Conservation (phyloP, 2,113 vertebrate species). For the Gallinago undulata region DNA sequence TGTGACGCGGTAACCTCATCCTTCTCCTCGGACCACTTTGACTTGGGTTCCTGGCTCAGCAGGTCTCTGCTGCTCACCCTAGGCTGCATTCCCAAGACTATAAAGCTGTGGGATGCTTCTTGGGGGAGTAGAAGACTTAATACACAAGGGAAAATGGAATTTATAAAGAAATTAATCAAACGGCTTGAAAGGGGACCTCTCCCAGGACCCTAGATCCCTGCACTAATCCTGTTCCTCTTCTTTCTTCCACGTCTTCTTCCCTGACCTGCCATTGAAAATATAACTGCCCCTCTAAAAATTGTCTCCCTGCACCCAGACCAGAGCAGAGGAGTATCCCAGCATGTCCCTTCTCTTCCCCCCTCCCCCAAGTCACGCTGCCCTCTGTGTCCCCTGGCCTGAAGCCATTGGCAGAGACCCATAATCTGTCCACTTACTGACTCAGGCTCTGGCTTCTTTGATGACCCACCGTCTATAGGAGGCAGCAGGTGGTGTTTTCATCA, state of each 20-base stretch:
- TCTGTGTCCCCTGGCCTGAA: neutral
- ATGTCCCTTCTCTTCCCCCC: neutral
- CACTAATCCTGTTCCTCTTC: neutral
- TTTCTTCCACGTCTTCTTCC: neutral
- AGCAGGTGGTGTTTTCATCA: neutral
- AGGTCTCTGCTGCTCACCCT: neutral
- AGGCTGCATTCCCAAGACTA: neutral
- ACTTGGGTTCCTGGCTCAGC: neutral
- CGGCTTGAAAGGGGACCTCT: neutral
- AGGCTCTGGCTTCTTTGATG: neutral
- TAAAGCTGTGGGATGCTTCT: neutral
- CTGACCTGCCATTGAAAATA: neutral
- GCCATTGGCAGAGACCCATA: neutral
- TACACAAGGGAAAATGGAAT: neutral
- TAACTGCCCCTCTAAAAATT: neutral
- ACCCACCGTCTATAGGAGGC: neutral
- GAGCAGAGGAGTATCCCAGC: neutral
- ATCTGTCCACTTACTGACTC: neutral
- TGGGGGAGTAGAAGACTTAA: neutral
- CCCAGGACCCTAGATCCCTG: neutral
- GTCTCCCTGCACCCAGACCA: neutral
- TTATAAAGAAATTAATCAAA: neutral
- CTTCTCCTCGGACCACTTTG: neutral
- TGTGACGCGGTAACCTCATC: neutral
- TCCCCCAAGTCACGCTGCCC: neutral